Evolutionary conservation across 1,140 invertebrate species (phyloP).

Genomic region (Macrocentrus cingulum): DNA sequence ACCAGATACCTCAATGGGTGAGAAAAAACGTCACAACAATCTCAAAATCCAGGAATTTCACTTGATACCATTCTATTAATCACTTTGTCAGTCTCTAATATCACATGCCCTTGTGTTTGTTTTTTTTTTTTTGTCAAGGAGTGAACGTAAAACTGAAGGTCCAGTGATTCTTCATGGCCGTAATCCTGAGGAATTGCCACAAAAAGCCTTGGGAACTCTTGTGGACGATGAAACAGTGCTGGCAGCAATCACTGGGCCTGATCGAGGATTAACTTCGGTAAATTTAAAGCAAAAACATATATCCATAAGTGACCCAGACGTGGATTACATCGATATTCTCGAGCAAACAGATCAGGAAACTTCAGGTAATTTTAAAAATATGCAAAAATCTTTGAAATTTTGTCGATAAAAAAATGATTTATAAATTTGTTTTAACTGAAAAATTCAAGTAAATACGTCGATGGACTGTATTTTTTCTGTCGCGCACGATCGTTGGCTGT

Average conservation of each 20-base stretch:
- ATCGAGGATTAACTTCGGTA: constrained; percentile 74
- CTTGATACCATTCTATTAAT: background rate
- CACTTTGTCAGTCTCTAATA: background rate
- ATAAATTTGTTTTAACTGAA: background rate
- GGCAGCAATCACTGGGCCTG: constrained; percentile 74
- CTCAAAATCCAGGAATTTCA: background rate
- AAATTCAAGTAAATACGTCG: constrained; percentile 37
- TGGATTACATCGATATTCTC: constrained; percentile 74
- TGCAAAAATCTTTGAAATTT: background rate
- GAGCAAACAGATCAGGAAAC: constrained; percentile 62
- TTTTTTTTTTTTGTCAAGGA: constrained; percentile 33
- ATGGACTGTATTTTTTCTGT: constrained; percentile 44
- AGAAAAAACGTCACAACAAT: constrained; percentile 41
- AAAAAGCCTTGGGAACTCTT: constrained; percentile 60
- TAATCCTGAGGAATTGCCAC: constrained; percentile 67
- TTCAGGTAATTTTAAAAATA: constrained; percentile 40
- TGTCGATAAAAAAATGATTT: background rate
- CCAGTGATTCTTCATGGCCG: constrained; percentile 68
- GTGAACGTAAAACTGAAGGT: constrained; percentile 57
- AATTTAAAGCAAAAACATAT: constrained; percentile 68
- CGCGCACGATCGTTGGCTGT: constrained; percentile 42
- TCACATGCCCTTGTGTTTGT: background rate
- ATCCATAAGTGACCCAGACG: constrained; percentile 68
- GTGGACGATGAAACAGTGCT: constrained; percentile 61
- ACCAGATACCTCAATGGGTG: constrained; percentile 75